Base-by-base conservation (phyloP, 2,888 invertebrate genomes). In the Brachypalpus laphriformis region DNA sequence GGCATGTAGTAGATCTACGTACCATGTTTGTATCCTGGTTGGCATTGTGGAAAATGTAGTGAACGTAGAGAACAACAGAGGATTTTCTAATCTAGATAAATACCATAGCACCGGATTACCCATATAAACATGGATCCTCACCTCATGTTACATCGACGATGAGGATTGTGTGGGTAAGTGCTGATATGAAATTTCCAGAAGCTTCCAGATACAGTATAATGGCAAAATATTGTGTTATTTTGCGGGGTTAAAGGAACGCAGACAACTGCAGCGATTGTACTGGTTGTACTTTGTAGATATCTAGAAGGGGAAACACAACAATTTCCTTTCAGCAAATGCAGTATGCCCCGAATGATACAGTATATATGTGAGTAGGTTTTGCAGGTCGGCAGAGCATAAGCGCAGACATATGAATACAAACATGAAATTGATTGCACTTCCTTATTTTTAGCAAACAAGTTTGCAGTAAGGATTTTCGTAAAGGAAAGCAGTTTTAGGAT, bases 51-150 rank as follows among this genome's bases (percentile, higher is more conserved):
- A 54, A 71, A 57, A 59, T 78, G 45, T 71, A 63, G 25, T 54
- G 20, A 56, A 57, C 40, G 37, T 49, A 59, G 45, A 54, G n/a
- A 61, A 61, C 59, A 74, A 40, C 54, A 37, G 54, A 56, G 66
- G 42, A 54, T 61, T 68, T 81, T 81, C 75, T 68, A 75, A 75
- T 75, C 59, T 61, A 75, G 75, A 61, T 75, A 68, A 68, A 75
- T 68, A 68, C 74, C 61, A 75, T 61, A 74, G 66, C 47, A 16
- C 59, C 51, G 75, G 59, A 81, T 81, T 74, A 68, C 80, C 54
- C 54, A 75, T 61, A 81, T 75, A 74, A 75, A 75, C 75, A 68
- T 81, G 81, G 61, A 68, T 81, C 45, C 74, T 74, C 59, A 51
- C 45, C 74, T 74, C 59, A 51, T 74, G 57, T 74, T 59, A 80